A percentile compares a stretch with the other conserved stretches of the same genome.
Conservation (phyloP, 2,888 invertebrate species). For the Ditula angustiorana region DNA sequence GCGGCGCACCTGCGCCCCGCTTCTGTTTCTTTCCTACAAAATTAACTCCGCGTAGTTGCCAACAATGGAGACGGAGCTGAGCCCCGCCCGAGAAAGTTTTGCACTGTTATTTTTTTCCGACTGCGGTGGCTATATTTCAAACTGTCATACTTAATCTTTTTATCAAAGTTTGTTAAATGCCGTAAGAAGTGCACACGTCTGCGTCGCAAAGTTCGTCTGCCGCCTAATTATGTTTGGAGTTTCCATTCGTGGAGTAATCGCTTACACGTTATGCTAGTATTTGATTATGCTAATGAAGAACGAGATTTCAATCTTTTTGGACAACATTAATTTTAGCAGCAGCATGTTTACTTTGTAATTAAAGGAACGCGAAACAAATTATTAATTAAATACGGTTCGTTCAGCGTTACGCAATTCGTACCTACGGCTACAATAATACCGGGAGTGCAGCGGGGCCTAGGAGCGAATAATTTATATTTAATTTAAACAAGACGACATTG, state of each 20-base stretch:
- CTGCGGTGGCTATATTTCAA: constrained; percentile 84
- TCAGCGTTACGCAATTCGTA: constrained; percentile 72
- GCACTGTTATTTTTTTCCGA: constrained; percentile 77
- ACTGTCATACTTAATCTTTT: constrained; percentile 86
- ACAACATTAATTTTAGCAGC: constrained; percentile 22
- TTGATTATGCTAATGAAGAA: constrained; percentile 15
- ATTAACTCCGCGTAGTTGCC: constrained; percentile 77
- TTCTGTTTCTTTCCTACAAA: constrained; percentile 79
- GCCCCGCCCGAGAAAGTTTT: constrained; percentile 70
- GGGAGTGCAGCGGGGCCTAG: constrained; percentile 78
- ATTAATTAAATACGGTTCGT: constrained; percentile 78
- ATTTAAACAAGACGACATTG: constrained; percentile 86
- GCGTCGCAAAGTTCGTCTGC: constrained; percentile 70
- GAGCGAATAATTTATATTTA: constrained; percentile 85
- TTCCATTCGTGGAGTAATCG: constrained; percentile 49
- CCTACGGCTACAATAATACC: constrained; percentile 59
- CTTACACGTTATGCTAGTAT: constrained; percentile 11
- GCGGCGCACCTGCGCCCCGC: constrained; percentile 75
- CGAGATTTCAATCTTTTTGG: constrained; percentile 17
- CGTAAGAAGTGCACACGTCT: constrained; percentile 81
- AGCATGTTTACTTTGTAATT: constrained; percentile 15
- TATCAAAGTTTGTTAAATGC: constrained; percentile 85
- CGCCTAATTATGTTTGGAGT: constrained; percentile 77
- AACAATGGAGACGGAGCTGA: constrained; percentile 71
- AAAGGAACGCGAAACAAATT: constrained; percentile 43